Base-by-base conservation (phyloP, 2,888 invertebrate species). In the Idaea straminata region DNA sequence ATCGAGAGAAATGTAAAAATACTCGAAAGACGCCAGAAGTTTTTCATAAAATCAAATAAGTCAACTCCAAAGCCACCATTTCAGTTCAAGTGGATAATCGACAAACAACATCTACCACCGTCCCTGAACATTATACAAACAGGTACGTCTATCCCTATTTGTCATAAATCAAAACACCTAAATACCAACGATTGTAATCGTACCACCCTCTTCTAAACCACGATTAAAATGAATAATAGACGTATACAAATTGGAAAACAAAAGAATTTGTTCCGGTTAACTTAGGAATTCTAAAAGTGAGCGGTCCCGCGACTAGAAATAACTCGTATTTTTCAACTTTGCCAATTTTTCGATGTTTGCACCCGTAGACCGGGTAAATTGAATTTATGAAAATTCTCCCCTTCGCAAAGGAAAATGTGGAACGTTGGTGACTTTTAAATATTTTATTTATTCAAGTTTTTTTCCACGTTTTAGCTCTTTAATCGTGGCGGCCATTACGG, bases 341-440 rank as follows among this genome's bases (percentile, higher is more conserved):
- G 5, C 68, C 71, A 72, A 69, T 77, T 78, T 77, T 72, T 70
- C 67, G 62, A 66, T 70, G 69, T 74, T 75, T 76, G 74, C 73
- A 69, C 69, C 72, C 61, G 64, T 70, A 72, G 76, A 73, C 72
- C 70, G 75, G 78, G 78, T 75, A 83, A 83, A 81, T 84, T 77
- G 78, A 80, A 83, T 83, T 85, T 81, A 81, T 80, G 75, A 79
- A 81, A 80, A 76, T 77, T 74, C 73, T 69, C 66, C 73, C 63
- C 64, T 65, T 71, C 72, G 65, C 65, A 64, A 69, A 75, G 73
- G 69, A 74, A 79, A 82, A 78, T 82, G 80, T 72, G 80, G 75
- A 80, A 77, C 78, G 78, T 78, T 77, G 82, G 80, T 72, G 82
- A 83, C 81, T 82, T 86, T 84, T 82, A 83, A 86, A 84, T 83